Evolutionary conservation across 2,797 vertebrate species (phyloP).

Genomic region (Borostomias antarcticus): DNA sequence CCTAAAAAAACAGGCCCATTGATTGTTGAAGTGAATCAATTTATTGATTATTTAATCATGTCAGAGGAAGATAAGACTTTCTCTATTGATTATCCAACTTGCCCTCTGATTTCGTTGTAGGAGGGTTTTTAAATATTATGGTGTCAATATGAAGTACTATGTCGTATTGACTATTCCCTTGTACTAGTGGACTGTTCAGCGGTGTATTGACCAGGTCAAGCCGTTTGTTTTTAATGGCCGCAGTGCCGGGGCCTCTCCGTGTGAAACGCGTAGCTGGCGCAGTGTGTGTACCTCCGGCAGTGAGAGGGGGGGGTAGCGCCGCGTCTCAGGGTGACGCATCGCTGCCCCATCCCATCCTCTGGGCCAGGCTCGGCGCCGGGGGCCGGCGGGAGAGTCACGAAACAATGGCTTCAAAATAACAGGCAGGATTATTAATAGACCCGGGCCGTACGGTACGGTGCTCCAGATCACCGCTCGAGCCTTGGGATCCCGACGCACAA

Average conservation of each 20-base stretch:
- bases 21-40: slow-evolving; percentile 4
- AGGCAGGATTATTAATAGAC: slow-evolving; percentile 60
- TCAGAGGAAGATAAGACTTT: background rate
- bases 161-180: too few species aligned
- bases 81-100: slow-evolving; percentile 1
- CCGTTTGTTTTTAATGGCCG: too few species aligned
- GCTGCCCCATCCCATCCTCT: too few species aligned
- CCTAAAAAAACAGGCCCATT: slow-evolving; percentile 19
- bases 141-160: too few species aligned
- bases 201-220: background rate
- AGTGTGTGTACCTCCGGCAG: slow-evolving; percentile 43
- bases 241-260: too few species aligned
- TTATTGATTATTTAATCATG: slow-evolving; percentile 23
- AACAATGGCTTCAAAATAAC: slow-evolving; percentile 62
- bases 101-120: background rate
- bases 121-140: too few species aligned
- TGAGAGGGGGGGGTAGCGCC: slow-evolving; percentile 16
- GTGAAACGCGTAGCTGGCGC: slow-evolving; percentile 31
- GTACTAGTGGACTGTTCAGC: too few species aligned
- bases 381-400: slow-evolving; percentile 40
- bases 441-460: slow-evolving; percentile 55
- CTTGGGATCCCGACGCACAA: slow-evolving; percentile 35
- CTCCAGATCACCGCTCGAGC: slow-evolving; percentile 42
- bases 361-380: slow-evolving; percentile 40
- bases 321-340: slow-evolving; percentile 18